Base-by-base conservation (phyloP, 2,113 vertebrate genomes). In the Tetraodon nigroviridis region DNA sequence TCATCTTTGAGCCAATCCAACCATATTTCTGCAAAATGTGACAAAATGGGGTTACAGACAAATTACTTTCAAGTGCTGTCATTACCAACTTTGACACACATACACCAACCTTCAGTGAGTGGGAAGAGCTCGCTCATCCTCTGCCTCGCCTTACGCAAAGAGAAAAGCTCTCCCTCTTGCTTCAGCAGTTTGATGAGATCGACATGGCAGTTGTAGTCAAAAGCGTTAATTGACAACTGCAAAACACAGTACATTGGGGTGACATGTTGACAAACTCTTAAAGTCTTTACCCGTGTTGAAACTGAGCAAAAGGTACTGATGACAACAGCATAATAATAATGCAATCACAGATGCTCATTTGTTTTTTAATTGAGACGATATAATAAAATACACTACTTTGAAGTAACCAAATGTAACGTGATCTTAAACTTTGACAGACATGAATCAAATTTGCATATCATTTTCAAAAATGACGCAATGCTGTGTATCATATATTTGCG, bases 91-190 rank as follows among this genome's bases (percentile, higher is more conserved):
- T 1, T 16, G 13, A 45, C 0, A 54, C 22, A 63, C 6, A 51
- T 55, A 13, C 46, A 86, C 79, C 41, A 69, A 98, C 97, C 96
- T 96, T 99, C 95, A 0, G 97, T 98, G 62, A 99, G 83, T 0
- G 97, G 97, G 41, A 98, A 99, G 69, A 96, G 91, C 41, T 98
- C 94, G 0, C 95, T 94, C 97, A 99, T 99, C 82, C 97, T 98
- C 89, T 96, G 93, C 40, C 96, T 92, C 24, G 97, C 97, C 58
- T 86, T 83, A 56, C 92, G 83, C 71, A 98, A 84, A 55, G 90
- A 91, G 49, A 88, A 61, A 58, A 98, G 81, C 73, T 98, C 94
- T 15, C 94, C 95, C 58, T 96, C 95, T 74, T 96, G 93, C 48
- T 92, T 90, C 3, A 99, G 89, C 20, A 99, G 87, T 80, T 95